These are phyloP conservation scores for Rostratula benghalensis DNA, from an alignment of 2,113 vertebrate species.

Conservation along the genomic window DNA sequence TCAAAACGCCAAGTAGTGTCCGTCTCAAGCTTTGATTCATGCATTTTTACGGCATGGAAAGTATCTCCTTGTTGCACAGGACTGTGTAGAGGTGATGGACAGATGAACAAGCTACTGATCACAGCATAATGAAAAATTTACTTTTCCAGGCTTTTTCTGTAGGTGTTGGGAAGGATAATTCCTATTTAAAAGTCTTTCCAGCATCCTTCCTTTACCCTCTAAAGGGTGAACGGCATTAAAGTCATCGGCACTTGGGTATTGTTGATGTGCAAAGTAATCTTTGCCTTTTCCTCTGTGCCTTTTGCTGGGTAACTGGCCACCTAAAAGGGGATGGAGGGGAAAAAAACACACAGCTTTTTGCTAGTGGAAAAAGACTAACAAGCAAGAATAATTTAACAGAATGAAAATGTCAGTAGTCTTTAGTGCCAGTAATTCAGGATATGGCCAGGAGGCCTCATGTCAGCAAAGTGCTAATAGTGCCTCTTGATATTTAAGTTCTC, in stretches of 20 bases:
- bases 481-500: not conserved
- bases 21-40: not conserved
- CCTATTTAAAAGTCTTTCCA: not conserved
- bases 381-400: not conserved
- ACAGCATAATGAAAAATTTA: not conserved
- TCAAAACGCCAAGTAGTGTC: not conserved
- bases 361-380: constrained; percentile 5
- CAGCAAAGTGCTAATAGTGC: not conserved
- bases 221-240: not conserved
- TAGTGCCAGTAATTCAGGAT: not conserved
- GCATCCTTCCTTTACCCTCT: not conserved
- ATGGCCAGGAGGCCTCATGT: not conserved
- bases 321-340: not conserved
- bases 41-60: not conserved
- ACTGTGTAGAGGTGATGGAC: not conserved
- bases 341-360: not conserved
- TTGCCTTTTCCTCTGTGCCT: not conserved
- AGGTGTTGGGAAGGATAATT: not conserved
- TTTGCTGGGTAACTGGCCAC: constrained; percentile 15
- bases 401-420: not conserved
- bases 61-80: not conserved
- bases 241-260: not conserved
- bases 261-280: not conserved
- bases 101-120: not conserved
- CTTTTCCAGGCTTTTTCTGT: not conserved